Evolutionary conservation across 2,888 invertebrate species (phyloP), one percentile per base, ranked within the genome.

Genomic region (Ceraclea dissimilis): DNA sequence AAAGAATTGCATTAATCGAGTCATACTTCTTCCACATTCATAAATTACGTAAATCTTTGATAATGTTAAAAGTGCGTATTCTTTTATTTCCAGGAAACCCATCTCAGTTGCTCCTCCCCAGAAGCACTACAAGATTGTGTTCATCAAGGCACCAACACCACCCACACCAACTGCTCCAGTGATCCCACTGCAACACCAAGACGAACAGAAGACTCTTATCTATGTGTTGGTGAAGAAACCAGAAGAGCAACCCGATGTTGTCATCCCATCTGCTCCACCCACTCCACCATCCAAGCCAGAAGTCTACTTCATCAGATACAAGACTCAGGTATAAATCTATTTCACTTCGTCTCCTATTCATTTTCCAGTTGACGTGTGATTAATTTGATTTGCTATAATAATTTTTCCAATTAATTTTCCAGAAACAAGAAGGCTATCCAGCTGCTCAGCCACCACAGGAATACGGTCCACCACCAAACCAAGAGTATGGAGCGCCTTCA

Each of bases 141-240:
- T 90, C 78, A 89, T 90, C 70, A 88, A 88, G 79, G 82, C 82
- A 18, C 82, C 82, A 57, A 81, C 82, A 46, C 80, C 83, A 52
- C 82, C 83, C 2, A 79, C 81, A 54, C 83, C 82, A 19, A 80
- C 78, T 31, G 82, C 79, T 1, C 82, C 82, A 17, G 64, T 82
- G 52, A 82, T 82, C 65, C 82, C 83, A 21, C 72, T 85, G 52
- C 87, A 90, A 65, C 87, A 87, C 21, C 90, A 88, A 71, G 89
- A 90, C 67, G 91, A 92, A 72, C 89, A 91, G 78, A 92, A 92
- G 79, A 91, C 91, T 6, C 79, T 91, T 63, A 90, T 91, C 59
- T 91, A 92, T 73, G 91, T 92, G 51, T 72, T 92, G 71, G 90
- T 91, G 60, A 91, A 91, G 84, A 90, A 90, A 70, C 91, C 90